phyloP scores from a whole-genome alignment of 2,888 invertebrate species.

The Poecilus cupreus region DNA sequence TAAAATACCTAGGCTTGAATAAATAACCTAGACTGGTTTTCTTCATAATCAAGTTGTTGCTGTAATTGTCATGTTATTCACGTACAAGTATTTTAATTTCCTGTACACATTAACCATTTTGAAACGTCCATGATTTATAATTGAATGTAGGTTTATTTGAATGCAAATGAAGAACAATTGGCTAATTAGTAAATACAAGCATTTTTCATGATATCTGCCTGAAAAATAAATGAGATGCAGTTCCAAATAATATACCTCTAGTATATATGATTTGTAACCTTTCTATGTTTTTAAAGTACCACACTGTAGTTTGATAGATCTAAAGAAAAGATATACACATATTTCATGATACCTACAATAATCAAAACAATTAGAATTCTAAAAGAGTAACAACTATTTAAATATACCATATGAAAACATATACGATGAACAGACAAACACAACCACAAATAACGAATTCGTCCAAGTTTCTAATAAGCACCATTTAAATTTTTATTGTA shows the following conservation, averaged over 20 bases:
- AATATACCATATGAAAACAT: background rate
- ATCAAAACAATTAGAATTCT: background rate
- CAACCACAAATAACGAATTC: background rate
- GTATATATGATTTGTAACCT: background rate
- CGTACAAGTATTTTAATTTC: slow-evolving; percentile 1
- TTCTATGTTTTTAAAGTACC: background rate
- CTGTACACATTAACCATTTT: slow-evolving; percentile 16
- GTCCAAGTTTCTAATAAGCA: background rate
- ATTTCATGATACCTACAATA: background rate
- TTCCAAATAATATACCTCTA: background rate
- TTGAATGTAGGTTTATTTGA: slow-evolving; percentile 9
- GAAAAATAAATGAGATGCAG: background rate
- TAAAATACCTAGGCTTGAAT: background rate
- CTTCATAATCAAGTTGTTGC: too few relatives aligned
- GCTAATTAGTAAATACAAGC: background rate
- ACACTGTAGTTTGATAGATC: background rate
- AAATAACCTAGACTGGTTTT: too few relatives aligned
- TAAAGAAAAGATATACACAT: background rate
- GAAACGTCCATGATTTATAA: slow-evolving; percentile 14
- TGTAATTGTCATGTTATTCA: background rate
- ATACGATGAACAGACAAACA: background rate
- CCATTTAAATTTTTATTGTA: background rate
- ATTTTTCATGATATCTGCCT: background rate
- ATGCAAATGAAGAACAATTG: background rate
- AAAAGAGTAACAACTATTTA: background rate